These are phyloP conservation scores for Sceliomorpha sp. DNA, from an alignment of 2,888 invertebrate species.

Conservation along the genomic window DNA sequence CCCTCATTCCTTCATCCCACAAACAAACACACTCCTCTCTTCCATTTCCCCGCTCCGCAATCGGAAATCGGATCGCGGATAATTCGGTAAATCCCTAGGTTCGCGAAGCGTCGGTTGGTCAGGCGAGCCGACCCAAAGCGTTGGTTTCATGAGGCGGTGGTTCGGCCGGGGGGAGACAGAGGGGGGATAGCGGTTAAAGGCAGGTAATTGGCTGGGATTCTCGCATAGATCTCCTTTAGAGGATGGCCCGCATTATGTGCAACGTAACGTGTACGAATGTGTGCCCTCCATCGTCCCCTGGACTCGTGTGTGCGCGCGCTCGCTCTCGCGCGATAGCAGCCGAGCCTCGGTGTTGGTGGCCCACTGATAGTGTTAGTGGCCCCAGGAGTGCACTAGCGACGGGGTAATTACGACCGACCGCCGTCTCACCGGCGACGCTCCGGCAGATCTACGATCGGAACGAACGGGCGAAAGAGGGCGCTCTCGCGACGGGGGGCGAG, in stretches of 20 bases:
- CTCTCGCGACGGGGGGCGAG: too few relatives aligned
- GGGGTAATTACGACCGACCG: constrained; percentile 75
- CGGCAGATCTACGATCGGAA: constrained; percentile 72
- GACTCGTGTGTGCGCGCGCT: constrained; percentile 11
- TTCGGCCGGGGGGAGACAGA: constrained; percentile 32
- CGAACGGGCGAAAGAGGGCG: constrained; percentile 60
- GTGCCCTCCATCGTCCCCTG: constrained; percentile 16
- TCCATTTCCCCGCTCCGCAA: too few relatives aligned
- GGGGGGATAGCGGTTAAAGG: constrained; percentile 16
- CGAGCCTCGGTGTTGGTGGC: neutral
- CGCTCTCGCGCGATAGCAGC: neutral
- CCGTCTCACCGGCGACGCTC: constrained; percentile 63
- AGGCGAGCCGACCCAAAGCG: too few relatives aligned
- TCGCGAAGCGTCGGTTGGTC: too few relatives aligned
- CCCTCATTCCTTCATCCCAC: too few relatives aligned
- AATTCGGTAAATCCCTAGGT: constrained; percentile 56
- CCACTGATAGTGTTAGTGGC: constrained; percentile 52
- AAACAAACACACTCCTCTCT: too few relatives aligned
- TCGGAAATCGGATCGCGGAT: constrained; percentile 29
- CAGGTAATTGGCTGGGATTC: constrained; percentile 65
- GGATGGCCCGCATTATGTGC: constrained; percentile 56
- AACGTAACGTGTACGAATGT: too few relatives aligned
- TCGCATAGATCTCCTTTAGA: constrained; percentile 61
- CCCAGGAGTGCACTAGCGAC: constrained; percentile 69
- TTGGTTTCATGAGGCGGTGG: too few relatives aligned